These are phyloP conservation scores for Macrophya alboannulata DNA, from an alignment of 2,888 invertebrate species.

Conservation along the genomic window DNA sequence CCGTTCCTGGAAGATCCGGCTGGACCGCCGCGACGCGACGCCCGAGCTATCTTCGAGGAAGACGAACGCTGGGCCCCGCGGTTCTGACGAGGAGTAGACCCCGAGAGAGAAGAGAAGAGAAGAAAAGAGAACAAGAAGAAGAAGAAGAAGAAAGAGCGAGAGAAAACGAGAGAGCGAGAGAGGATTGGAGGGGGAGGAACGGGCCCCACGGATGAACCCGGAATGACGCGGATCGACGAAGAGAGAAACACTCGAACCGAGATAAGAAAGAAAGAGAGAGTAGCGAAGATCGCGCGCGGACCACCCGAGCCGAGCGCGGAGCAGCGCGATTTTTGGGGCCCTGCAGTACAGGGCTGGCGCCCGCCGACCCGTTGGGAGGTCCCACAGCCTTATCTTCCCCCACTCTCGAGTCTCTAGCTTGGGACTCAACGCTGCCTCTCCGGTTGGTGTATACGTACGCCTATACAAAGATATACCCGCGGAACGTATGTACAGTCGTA, in stretches of 20 bases:
- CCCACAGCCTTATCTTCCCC: conserved; percentile 59
- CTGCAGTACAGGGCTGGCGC: conserved; percentile 69
- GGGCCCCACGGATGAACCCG: conserved; percentile 60
- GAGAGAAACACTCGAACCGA: conserved; percentile 50
- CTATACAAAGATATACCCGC: too few species aligned
- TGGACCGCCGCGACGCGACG: conserved; percentile 53
- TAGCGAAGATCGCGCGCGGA: conserved; percentile 59
- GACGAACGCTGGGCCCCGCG: conserved; percentile 60
- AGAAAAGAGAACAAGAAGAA: conserved; percentile 41
- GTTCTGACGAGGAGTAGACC: conserved; percentile 50
- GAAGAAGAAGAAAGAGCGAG: not conserved
- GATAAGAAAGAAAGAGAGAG: conserved; percentile 57
- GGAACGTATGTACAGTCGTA: not conserved
- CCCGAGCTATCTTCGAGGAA: conserved; percentile 52
- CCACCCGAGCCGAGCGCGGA: conserved; percentile 78
- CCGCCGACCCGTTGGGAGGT: conserved; percentile 77
- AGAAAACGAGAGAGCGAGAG: not conserved
- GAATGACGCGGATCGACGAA: conserved; percentile 58
- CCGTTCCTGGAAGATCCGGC: conserved; percentile 55
- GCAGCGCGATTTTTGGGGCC: conserved; percentile 66
- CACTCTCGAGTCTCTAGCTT: not conserved
- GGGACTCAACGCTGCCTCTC: conserved; percentile 21
- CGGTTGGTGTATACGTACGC: not conserved
- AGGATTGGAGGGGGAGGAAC: conserved; percentile 52
- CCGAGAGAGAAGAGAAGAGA: conserved; percentile 39